phyloP scores from a whole-genome alignment of 2,113 vertebrate genomes.

The Cyanistes caeruleus region DNA sequence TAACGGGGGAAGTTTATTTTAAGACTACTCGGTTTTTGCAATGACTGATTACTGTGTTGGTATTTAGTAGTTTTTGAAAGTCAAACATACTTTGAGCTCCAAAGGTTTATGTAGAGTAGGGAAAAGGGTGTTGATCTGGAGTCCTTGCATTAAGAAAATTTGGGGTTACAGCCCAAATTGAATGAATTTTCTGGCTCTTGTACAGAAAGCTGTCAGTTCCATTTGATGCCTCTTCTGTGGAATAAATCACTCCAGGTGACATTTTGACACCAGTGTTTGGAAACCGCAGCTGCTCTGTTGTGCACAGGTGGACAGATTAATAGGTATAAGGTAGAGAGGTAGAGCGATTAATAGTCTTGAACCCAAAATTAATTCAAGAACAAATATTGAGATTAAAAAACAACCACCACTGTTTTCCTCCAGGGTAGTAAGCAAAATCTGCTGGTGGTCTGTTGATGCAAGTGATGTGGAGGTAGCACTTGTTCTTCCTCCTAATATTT shows the following conservation, averaged over 20 bases:
- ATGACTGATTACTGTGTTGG: background rate
- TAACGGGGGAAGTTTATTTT: slow-evolving; percentile 57
- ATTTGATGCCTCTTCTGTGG: background rate
- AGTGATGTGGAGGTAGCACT: background rate
- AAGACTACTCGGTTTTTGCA: background rate
- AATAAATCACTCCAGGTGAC: background rate
- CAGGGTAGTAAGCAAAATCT: background rate
- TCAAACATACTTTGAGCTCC: background rate
- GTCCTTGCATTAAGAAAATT: background rate
- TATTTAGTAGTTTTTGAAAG: background rate
- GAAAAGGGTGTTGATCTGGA: background rate
- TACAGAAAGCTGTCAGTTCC: background rate
- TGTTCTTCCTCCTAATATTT: background rate
- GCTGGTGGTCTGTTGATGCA: background rate
- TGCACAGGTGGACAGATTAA: background rate
- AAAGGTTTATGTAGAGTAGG: background rate
- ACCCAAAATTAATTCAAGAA: background rate
- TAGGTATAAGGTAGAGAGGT: background rate
- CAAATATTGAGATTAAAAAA: background rate
- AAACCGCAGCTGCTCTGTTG: background rate
- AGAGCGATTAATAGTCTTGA: background rate
- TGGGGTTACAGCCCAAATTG: background rate
- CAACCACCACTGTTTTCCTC: background rate
- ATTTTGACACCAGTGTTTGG: background rate
- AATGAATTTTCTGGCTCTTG: background rate